Percentiles rank a stretch among this genome's conserved stretches.
Conservation (phyloP, 2,888 invertebrate species). For the Mythimna albipuncta region DNA sequence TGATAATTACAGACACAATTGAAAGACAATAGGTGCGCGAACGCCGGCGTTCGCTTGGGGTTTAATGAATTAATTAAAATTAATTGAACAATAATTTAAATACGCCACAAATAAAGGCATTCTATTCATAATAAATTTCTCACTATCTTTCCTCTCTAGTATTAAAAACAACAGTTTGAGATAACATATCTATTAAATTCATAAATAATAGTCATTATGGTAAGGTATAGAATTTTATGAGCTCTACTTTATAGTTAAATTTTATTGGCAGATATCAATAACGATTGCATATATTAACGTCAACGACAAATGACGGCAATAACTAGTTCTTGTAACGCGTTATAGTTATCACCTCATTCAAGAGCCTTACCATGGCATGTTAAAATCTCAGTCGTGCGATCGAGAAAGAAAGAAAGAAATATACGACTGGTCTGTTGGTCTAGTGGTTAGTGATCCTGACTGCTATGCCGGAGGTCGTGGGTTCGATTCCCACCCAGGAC, state of each 20-base stretch:
- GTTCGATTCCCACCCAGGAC: too few relatives aligned
- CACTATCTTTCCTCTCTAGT: constrained; percentile 5
- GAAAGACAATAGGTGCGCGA: too few relatives aligned
- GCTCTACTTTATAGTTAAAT: constrained; percentile 46
- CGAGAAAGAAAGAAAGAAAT: too few relatives aligned
- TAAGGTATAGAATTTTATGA: constrained; percentile 51
- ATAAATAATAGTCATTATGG: constrained; percentile 50
- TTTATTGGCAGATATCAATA: constrained; percentile 59
- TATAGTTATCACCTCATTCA: constrained; percentile 49
- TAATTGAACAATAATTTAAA: constrained; percentile 15
- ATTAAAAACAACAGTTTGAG: constrained; percentile 45
- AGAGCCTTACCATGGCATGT: too few relatives aligned
- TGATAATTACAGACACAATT: too few relatives aligned
- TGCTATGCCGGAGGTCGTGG: too few relatives aligned
- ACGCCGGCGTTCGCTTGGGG: too few relatives aligned
- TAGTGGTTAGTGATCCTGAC: too few relatives aligned
- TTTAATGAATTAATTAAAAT: constrained; percentile 36
- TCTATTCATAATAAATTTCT: constrained; percentile 33
- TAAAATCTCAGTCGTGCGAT: too few relatives aligned
- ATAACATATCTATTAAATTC: constrained; percentile 55
- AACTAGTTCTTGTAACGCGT: constrained; percentile 53
- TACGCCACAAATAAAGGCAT: constrained; percentile 30
- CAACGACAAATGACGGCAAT: constrained; percentile 34
- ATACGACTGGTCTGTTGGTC: too few relatives aligned
- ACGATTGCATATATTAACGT: constrained; percentile 53